A percentile compares a stretch with the other conserved stretches of the same genome.
Evolutionary conservation across 2,888 invertebrate species (phyloP).

Genomic region (Linnaemya tessellans): DNA sequence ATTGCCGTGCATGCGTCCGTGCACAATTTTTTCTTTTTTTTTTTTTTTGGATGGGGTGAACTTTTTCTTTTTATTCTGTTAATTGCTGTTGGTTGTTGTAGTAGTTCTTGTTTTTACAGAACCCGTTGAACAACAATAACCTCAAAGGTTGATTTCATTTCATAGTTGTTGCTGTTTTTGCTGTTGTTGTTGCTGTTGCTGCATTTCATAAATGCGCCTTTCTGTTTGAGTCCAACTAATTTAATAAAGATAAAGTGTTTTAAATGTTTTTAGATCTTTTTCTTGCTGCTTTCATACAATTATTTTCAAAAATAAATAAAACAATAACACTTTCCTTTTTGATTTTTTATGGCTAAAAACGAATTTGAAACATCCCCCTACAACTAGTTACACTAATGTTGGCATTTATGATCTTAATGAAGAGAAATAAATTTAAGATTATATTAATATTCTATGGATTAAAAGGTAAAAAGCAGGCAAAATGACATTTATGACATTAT

Average conservation of each 20-base stretch:
- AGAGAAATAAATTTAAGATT: too few relatives aligned
- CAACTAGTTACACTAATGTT: not conserved
- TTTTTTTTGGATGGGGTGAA: slow-evolving; percentile 64
- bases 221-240: slow-evolving; percentile 48
- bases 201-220: slow-evolving; percentile 48
- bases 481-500: too few relatives aligned
- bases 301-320: slow-evolving; percentile 39
- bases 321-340: not conserved
- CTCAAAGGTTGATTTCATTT: slow-evolving; percentile 47
- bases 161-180: slow-evolving; percentile 10
- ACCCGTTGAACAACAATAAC: slow-evolving; percentile 53
- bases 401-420: not conserved
- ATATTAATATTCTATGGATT: too few relatives aligned
- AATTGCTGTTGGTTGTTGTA: slow-evolving; percentile 49
- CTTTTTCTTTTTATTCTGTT: slow-evolving; percentile 28
- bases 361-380: slow-evolving; percentile 21
- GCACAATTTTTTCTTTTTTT: too few relatives aligned
- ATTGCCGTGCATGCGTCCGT: slow-evolving; percentile 34
- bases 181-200: slow-evolving; percentile 46
- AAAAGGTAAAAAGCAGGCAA: too few relatives aligned
- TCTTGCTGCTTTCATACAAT: slow-evolving; percentile 27
- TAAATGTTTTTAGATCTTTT: slow-evolving; percentile 57
- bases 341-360: not conserved
- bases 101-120: slow-evolving; percentile 35
- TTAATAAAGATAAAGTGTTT: slow-evolving; percentile 69